Evolutionary conservation across 2,113 vertebrate genomes (phyloP).

Genomic region (Eurypyga helias): DNA sequence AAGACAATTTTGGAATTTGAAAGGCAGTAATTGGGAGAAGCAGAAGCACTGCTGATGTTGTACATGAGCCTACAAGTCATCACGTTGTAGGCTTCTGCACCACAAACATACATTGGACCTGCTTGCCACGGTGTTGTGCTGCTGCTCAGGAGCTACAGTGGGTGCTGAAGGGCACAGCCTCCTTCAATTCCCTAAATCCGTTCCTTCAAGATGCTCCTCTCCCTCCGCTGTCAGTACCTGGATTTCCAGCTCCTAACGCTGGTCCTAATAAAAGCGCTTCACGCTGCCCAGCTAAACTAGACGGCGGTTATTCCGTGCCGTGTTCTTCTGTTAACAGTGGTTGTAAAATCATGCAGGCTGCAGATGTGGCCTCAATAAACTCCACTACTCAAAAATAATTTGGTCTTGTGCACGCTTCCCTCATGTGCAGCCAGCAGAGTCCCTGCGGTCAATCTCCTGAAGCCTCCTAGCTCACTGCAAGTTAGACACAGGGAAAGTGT

Average conservation of each 20-base stretch:
- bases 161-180: not conserved
- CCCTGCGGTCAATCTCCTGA: not conserved
- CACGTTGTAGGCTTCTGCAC: fast-evolving
- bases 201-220: not conserved
- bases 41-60: not conserved
- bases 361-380: constrained; percentile 34
- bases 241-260: not conserved
- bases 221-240: not conserved
- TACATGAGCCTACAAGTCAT: not conserved
- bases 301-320: not conserved
- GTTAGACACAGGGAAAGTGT: not conserved
- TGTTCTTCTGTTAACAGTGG: not conserved
- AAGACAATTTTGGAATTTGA: not conserved
- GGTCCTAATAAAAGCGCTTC: not conserved
- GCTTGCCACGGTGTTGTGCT: not conserved
- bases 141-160: not conserved
- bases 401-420: not conserved
- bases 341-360: not conserved
- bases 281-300: not conserved
- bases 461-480: not conserved
- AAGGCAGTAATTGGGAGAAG: not conserved
- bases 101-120: not conserved
- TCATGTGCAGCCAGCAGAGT: not conserved
- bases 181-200: not conserved
- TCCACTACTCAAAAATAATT: not conserved